These are phyloP conservation scores for Horisme vitalbata DNA, from an alignment of 2,888 invertebrate species.

Conservation along the genomic window DNA sequence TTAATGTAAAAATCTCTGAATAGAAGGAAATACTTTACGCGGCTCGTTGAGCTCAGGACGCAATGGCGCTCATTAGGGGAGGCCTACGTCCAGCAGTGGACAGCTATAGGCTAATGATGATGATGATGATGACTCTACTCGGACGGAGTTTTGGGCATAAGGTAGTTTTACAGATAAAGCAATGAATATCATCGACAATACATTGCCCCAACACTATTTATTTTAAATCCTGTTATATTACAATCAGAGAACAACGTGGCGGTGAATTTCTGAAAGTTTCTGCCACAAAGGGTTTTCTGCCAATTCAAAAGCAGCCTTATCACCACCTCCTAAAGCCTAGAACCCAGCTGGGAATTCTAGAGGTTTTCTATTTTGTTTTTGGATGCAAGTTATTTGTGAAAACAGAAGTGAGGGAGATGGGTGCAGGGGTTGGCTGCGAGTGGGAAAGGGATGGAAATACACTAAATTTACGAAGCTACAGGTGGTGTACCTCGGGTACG, in stretches of 20 bases:
- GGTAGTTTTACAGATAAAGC: no score
- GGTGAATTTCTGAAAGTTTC: slow-evolving; percentile 70
- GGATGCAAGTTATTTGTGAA: slow-evolving; percentile 82
- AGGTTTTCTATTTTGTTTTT: slow-evolving; percentile 79
- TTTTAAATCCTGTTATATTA: slow-evolving; percentile 78
- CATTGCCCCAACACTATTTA: slow-evolving; percentile 59
- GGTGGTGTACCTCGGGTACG: slow-evolving; percentile 79
- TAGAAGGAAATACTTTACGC: no score
- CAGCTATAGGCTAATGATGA: no score
- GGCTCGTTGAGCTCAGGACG: no score
- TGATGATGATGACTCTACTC: no score
- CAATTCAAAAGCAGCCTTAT: slow-evolving; percentile 45
- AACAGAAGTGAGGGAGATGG: slow-evolving; percentile 67
- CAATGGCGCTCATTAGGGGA: no score
- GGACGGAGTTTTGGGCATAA: no score
- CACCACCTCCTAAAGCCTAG: slow-evolving; percentile 34
- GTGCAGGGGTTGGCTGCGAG: slow-evolving; percentile 37
- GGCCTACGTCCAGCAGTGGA: no score
- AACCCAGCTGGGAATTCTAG: slow-evolving; percentile 41
- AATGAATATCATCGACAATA: no score
- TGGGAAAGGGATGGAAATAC: slow-evolving; percentile 59
- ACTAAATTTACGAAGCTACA: slow-evolving; percentile 82
- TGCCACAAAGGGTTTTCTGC: slow-evolving; percentile 64
- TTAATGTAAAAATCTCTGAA: no score
- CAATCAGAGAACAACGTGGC: slow-evolving; percentile 72